Base-by-base conservation (phyloP, 2,888 invertebrate genomes). In the Lasioglossum marginatum region DNA sequence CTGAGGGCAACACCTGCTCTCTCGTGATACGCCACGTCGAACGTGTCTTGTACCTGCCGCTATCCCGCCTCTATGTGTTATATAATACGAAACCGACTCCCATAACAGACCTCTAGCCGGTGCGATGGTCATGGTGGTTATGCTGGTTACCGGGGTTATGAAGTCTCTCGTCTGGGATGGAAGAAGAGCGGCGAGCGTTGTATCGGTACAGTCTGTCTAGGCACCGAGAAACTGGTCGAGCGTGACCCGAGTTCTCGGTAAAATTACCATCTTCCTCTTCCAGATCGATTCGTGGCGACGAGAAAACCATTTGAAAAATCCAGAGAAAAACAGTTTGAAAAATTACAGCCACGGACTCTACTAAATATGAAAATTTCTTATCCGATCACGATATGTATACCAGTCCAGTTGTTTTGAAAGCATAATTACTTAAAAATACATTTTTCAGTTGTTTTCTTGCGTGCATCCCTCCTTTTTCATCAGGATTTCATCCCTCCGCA, bases 1-100 rank as follows among this genome's bases (percentile, higher is more conserved):
- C 63, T 78, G 79, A 8, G 82, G 91, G 89, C 87, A 91, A 90
- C 91, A 92, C 91, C 92, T 92, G 91, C 89, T 92, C 88, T 92
- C 87, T 92, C 90, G 87, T 70, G 89, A 89, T 87, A 87, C 91
- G 87, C 86, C 89, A 88, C 86, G 90, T 85, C 85, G 75, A 73
- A 74, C 70, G 52, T 31, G 45, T 75, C 77, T 75, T 34, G 84
- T 86, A 85, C 80, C 79, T 84, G 85, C 66, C 70, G 34, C 76
- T 43, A 76, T 80, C 73, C 52, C 60, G 87, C 23, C 34, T 87
- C 88, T 84, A 87, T 81, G 82, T 86, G 82, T 91, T 90, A 91
- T 88, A 90, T 91, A 91, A 91, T 83, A 85, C 83, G 71, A 90
- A 81, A 88, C 73, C 82, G 78, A 83, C 73, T 80, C 79, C 81